phyloP scores from a whole-genome alignment of 2,113 vertebrate species.

The Colaptes auratus region DNA sequence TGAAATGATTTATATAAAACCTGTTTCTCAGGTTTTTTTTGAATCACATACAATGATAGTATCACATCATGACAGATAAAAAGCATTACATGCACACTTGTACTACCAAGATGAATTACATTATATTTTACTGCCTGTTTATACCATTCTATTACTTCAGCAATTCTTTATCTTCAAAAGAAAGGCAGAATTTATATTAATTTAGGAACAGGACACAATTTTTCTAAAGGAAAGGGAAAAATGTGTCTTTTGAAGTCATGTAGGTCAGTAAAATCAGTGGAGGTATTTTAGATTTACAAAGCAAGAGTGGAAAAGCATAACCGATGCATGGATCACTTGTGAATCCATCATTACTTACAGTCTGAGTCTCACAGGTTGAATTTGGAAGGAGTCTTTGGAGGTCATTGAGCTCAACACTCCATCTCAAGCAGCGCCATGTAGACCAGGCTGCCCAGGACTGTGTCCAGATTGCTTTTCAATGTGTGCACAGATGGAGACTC shows the following conservation, averaged over 20 bases:
- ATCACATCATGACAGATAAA: not conserved
- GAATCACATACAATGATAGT: not conserved
- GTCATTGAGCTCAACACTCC: not conserved
- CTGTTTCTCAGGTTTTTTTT: constrained; percentile 2
- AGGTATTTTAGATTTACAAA: not conserved
- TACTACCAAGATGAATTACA: not conserved
- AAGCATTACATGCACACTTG: not conserved
- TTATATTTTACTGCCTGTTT: not conserved
- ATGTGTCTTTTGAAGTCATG: not conserved
- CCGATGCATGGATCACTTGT: not conserved
- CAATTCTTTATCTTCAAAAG: not conserved
- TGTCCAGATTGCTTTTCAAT: not conserved
- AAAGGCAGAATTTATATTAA: not conserved
- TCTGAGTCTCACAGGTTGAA: not conserved
- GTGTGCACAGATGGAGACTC: not conserved
- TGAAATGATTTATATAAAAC: not conserved
- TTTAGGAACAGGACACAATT: not conserved
- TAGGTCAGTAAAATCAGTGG: not conserved
- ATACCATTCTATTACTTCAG: not conserved
- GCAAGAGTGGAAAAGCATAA: not conserved
- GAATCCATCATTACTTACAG: not conserved
- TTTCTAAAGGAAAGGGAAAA: not conserved
- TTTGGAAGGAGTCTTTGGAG: not conserved
- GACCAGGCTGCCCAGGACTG: not conserved
- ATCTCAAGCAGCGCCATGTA: not conserved